Percentiles rank a stretch among this genome's conserved stretches.
phyloP scores from a whole-genome alignment of 2,113 vertebrate genomes.

The Crypturellus undulatus region DNA sequence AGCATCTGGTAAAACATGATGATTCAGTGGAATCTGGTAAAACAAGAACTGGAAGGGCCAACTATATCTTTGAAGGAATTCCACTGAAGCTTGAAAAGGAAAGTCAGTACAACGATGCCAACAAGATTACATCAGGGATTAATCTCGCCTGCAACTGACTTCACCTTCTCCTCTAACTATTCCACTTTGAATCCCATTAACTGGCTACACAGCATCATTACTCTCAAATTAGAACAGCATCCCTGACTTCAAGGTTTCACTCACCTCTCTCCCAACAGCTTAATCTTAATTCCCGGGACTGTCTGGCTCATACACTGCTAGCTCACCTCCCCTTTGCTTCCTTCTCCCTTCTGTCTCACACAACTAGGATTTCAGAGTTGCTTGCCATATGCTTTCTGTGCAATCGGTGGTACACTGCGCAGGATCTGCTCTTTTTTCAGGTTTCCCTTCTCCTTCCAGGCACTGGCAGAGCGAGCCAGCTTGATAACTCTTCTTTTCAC shows the following conservation, averaged over 20 bases:
- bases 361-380: not conserved
- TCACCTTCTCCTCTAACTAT: slow-evolving; percentile 1
- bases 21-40: slow-evolving; percentile 62
- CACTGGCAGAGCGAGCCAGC: not conserved
- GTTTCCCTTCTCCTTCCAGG: not conserved
- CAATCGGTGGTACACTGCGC: not conserved
- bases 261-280: slow-evolving; percentile 27
- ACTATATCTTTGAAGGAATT: slow-evolving; percentile 51
- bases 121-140: slow-evolving; percentile 52
- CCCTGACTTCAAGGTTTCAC: not conserved
- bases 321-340: not conserved
- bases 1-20: slow-evolving; percentile 60
- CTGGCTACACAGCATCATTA: slow-evolving; percentile 20
- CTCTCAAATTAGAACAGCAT: not conserved
- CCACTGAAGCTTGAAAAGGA: not conserved
- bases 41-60: slow-evolving; percentile 38
- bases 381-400: not conserved
- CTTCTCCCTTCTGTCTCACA: not conserved
- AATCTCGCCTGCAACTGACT: not conserved
- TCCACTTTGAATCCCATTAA: not conserved
- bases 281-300: slow-evolving; percentile 32
- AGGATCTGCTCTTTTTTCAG: not conserved
- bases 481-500: not conserved
- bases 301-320: not conserved
- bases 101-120: slow-evolving; percentile 34